Evolutionary conservation across 2,888 invertebrate species (phyloP).

Genomic region (Thumatha senex): DNA sequence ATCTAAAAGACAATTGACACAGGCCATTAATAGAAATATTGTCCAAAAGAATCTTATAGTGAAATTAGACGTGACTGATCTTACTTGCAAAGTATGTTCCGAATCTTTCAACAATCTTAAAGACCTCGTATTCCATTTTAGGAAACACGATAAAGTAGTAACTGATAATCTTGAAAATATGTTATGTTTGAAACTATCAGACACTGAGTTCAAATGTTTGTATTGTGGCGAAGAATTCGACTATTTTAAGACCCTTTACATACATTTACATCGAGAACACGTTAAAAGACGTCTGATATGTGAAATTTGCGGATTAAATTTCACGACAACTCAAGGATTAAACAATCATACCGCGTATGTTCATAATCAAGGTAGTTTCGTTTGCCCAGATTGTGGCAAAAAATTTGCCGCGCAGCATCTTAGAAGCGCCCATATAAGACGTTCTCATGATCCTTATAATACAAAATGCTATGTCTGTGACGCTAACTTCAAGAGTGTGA

Average conservation of each 20-base stretch:
- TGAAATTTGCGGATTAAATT: conserved; percentile 17
- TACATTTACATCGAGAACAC: conserved; percentile 23
- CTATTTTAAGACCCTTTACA: conserved; percentile 15
- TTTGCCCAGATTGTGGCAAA: conserved; percentile 17
- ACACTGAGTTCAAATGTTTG: conserved; percentile 21
- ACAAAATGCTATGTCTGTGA: conserved; percentile 19
- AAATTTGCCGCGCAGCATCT: conserved; percentile 8
- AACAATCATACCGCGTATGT: conserved; percentile 5
- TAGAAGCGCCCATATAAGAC: conserved; percentile 9
- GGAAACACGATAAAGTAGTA: conserved; percentile 12
- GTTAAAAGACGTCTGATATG: conserved; percentile 14
- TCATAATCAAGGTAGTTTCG: conserved; percentile 10
- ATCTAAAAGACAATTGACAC: conserved; percentile 6
- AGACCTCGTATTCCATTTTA: conserved; percentile 16
- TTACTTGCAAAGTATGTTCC: conserved; percentile 21
- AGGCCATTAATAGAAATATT: conserved; percentile 8
- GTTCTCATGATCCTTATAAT: conserved; percentile 10
- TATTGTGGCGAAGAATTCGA: conserved; percentile 20
- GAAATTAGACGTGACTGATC: conserved; percentile 22
- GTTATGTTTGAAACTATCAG: conserved; percentile 24
- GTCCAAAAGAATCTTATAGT: conserved; percentile 12
- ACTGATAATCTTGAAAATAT: conserved; percentile 11
- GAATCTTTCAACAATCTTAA: conserved; percentile 6
- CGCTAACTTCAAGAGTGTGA: conserved; percentile 11
- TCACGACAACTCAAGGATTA: conserved; percentile 5